A percentile compares a stretch with the other conserved stretches of the same genome.
Conservation (phyloP, 2,113 vertebrate genomes). For the Dromiciops gliroides region DNA sequence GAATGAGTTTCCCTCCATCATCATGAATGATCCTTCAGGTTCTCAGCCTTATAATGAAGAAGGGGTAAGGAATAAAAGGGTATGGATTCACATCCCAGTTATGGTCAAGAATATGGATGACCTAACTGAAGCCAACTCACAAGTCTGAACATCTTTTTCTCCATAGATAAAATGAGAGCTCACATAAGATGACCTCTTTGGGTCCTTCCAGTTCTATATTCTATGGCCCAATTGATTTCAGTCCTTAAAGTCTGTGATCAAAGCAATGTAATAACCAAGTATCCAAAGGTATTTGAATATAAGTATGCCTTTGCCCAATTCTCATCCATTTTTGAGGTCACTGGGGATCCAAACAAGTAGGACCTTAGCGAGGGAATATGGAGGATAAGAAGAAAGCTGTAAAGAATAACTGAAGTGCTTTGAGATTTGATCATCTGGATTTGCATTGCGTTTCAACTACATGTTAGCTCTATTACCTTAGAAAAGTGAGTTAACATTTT, state of each 20-base stretch:
- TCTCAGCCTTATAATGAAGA: background rate
- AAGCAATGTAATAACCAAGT: background rate
- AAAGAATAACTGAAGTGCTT: background rate
- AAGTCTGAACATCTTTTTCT: background rate
- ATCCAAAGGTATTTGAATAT: background rate
- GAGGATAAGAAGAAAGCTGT: background rate
- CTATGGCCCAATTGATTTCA: background rate
- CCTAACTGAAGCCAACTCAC: too few species aligned
- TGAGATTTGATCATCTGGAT: background rate
- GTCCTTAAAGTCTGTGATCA: background rate
- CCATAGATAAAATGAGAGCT: background rate
- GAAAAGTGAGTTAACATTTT: background rate
- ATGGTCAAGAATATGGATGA: background rate
- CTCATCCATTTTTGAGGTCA: background rate
- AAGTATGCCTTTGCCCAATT: background rate
- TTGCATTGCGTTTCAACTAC: background rate
- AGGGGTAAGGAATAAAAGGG: background rate
- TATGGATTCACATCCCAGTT: background rate
- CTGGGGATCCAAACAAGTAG: background rate
- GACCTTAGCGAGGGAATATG: background rate
- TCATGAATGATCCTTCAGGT: background rate
- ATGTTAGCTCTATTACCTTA: background rate
- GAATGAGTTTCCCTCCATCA: background rate
- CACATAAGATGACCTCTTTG: background rate
- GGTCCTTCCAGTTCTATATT: background rate